These are phyloP conservation scores for Tachysurus vachellii DNA, from an alignment of 2,113 vertebrate genomes.

Conservation along the genomic window DNA sequence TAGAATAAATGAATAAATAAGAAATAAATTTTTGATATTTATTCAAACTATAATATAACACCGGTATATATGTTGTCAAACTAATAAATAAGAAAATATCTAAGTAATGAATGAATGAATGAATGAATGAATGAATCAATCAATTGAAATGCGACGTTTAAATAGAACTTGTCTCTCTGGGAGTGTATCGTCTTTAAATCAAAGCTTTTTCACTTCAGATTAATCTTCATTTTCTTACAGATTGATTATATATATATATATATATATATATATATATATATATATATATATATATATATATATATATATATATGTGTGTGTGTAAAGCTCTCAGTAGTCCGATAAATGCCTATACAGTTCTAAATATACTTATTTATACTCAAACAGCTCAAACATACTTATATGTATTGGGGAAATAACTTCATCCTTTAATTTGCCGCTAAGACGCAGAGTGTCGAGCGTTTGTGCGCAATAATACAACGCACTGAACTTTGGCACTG, in stretches of 20 bases:
- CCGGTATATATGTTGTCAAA: not conserved
- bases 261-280: too few species aligned
- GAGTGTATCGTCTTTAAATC: not conserved
- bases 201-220: not conserved
- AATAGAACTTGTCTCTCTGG: not conserved
- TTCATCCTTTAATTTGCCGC: not conserved
- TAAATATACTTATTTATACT: not conserved
- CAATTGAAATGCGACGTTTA: not conserved
- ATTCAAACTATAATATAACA: not conserved
- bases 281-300: too few species aligned
- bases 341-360: not conserved
- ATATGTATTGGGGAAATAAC: not conserved
- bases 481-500: slow-evolving; percentile 48
- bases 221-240: not conserved
- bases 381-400: not conserved
- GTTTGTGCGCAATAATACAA: slow-evolving; percentile 16
- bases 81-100: not conserved
- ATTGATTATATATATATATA: not conserved
- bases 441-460: not conserved
- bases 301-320: too few species aligned
- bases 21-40: too few species aligned
- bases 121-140: not conserved
- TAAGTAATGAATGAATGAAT: not conserved
- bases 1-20: not conserved
- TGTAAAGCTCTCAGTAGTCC: too few species aligned